These are phyloP conservation scores for Gallinago solitaria DNA, from an alignment of 2,797 vertebrate species.

Conservation along the genomic window DNA sequence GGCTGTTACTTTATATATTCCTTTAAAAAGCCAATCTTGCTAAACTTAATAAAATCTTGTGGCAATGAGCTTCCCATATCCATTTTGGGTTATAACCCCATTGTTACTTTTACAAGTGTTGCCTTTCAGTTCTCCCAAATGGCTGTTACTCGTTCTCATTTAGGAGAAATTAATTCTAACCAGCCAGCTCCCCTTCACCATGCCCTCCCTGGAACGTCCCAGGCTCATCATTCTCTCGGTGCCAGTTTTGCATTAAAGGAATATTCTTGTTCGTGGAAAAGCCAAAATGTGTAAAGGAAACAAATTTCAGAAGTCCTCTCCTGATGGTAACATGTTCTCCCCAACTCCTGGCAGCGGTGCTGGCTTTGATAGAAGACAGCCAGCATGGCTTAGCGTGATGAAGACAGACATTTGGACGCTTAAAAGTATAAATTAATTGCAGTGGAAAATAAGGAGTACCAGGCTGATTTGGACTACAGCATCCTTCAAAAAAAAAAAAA, in stretches of 20 bases:
- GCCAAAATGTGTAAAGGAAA: background rate
- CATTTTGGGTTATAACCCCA: background rate
- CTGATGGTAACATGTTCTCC: background rate
- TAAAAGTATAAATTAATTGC: background rate
- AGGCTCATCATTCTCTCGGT: fast-evolving
- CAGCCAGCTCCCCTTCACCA: background rate
- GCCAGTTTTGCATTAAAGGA: background rate
- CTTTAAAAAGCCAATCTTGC: constrained; percentile 2
- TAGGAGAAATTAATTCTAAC: background rate
- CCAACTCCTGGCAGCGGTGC: background rate
- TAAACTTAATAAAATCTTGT: background rate
- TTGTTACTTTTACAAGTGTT: constrained; percentile 1
- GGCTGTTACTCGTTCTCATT: background rate
- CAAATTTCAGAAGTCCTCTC: background rate
- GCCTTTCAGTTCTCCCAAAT: background rate
- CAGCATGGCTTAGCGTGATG: background rate
- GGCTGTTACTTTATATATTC: background rate
- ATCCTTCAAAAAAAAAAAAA: background rate
- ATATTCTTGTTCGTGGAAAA: background rate
- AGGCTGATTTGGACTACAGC: background rate
- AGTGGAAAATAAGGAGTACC: background rate
- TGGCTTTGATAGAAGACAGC: background rate
- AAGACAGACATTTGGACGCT: background rate
- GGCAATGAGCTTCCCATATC: constrained; percentile 2
- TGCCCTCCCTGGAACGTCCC: background rate